phyloP scores from a whole-genome alignment of 1,140 invertebrate genomes.

The Zophobas morio region DNA sequence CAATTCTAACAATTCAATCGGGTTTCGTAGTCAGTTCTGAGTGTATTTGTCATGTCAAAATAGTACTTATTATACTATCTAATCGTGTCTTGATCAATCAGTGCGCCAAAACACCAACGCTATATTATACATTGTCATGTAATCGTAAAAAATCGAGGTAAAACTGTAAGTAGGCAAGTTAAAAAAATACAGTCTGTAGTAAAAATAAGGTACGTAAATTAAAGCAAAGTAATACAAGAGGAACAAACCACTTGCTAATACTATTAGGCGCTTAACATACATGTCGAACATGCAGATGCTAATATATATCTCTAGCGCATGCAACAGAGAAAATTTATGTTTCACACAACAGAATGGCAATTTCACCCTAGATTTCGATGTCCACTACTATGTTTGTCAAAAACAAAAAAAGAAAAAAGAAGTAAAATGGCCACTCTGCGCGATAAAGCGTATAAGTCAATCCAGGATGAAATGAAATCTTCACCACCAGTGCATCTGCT shows the following conservation, averaged over 20 bases:
- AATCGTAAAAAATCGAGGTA: neutral
- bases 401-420: neutral
- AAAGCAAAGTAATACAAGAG: neutral
- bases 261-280: constrained; percentile 47
- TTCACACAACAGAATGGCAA: constrained; percentile 23
- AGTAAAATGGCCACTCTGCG: constrained; percentile 10
- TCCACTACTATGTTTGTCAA: too few species aligned
- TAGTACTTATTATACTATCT: constrained; percentile 27
- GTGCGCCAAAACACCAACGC: neutral
- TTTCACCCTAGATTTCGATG: neutral
- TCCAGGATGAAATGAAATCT: constrained; percentile 16
- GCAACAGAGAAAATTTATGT: constrained; percentile 48
- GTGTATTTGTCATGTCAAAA: constrained; percentile 39
- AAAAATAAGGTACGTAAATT: too few species aligned
- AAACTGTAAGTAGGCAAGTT: constrained; percentile 1
- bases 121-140: neutral
- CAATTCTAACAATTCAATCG: constrained; percentile 63
- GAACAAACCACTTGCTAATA: constrained; percentile 21
- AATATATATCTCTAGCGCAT: constrained; percentile 45
- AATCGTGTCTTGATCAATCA: constrained; percentile 2
- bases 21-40: constrained; percentile 53
- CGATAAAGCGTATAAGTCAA: constrained; percentile 24
- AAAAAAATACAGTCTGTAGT: neutral
- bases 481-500: constrained; percentile 67
- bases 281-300: constrained; percentile 50